Base-by-base conservation (phyloP, 2,888 invertebrate species). In the Metalampra italica region DNA sequence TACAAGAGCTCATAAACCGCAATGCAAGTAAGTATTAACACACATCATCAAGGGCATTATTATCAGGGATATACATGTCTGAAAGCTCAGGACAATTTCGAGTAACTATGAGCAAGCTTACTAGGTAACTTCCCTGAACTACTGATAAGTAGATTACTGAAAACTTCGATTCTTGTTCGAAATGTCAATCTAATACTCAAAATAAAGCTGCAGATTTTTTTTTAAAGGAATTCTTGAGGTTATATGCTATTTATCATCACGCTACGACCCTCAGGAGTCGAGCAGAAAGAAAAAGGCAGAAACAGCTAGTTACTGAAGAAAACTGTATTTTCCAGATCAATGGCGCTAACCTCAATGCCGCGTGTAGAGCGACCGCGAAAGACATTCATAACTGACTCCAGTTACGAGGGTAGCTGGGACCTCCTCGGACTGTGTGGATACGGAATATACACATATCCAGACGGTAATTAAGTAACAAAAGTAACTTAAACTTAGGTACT, bases 381-480 rank as follows among this genome's bases (percentile, higher is more conserved):
- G 44, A 14, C 34, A 2, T 74, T 78, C 47, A 47, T 66, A 49
- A 89, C 85, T 0, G 81, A 79, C 30, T 89, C 88, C 59, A 62
- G 54, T 12, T 91, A 90, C 53, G 60, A 66, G 15, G 91, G 91
- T 11, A 66, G 75, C 34, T 90, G 86, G 83, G 75, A 89, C 58
- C 53, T 57, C 1, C 49, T 80, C 0, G 83, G 84, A 38, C 90
- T 91, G 84, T 66, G 76, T 9, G 91, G 91, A 22, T 57, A 65
- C 37, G 91, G 91, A n/a, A 68, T 62, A 45, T 92, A 87, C 64
- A 63, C 63, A 0, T 82, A 83, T 63, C 82, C 87, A 3, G 81
- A 91, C 11, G 43, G 43, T 41, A 29, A 3, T 5, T 38, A 38
- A 3, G 22, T 22, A 3, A 22, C 22, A 22, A 3, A n/a, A 5